These are phyloP conservation scores for Pelagia noctiluca DNA, from an alignment of 30 jellyfish, hydroid and myxozoan genomes.

Conservation along the genomic window DNA sequence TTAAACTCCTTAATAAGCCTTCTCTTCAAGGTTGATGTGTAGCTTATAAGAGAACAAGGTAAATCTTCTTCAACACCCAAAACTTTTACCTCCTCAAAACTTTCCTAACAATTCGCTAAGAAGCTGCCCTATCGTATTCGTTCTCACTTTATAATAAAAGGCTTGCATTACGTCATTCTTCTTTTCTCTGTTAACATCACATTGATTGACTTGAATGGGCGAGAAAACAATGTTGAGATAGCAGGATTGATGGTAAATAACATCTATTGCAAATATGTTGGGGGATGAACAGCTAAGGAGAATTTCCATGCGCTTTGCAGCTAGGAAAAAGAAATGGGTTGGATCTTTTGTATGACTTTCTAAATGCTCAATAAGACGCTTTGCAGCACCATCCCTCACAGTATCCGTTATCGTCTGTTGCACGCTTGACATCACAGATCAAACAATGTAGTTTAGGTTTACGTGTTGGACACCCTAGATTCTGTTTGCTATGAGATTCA, in stretches of 20 bases:
- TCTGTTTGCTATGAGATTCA: too few relatives aligned
- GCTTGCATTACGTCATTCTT: constrained; percentile 20
- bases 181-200: not conserved
- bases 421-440: constrained; percentile 4
- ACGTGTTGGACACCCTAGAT: too few relatives aligned
- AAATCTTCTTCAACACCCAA: constrained; percentile 41
- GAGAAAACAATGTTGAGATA: constrained; percentile 12
- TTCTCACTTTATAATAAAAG: constrained; percentile 9
- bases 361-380: constrained; percentile 3
- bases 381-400: not conserved
- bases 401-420: not conserved
- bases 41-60: not conserved
- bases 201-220: not conserved
- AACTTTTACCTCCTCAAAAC: not conserved
- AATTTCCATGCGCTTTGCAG: constrained; percentile 20
- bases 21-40: constrained; percentile 23
- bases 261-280: constrained; percentile 30
- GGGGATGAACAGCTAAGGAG: constrained; percentile 12
- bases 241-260: constrained; percentile 31
- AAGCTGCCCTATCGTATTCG: not conserved
- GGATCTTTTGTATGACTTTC: not conserved
- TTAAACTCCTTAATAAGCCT: constrained; percentile 7
- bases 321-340: constrained; percentile 2
- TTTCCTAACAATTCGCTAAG: not conserved
- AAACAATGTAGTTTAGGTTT: constrained; percentile 3